These are phyloP conservation scores for Eriocheir sinensis DNA, from an alignment of 1,140 invertebrate species.

Conservation along the genomic window DNA sequence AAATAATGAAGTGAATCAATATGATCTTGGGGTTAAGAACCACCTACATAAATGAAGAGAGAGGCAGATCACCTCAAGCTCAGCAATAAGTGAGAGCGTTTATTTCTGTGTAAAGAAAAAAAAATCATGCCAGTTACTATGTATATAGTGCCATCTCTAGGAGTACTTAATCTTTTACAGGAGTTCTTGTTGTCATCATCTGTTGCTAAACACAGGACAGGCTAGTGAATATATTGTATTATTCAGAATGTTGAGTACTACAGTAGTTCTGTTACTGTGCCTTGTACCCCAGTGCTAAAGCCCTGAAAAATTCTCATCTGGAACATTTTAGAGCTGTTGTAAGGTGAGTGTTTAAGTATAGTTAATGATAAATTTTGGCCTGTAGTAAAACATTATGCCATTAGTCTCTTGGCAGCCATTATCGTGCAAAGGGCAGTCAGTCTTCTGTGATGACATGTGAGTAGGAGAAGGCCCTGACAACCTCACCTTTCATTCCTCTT, in stretches of 20 bases:
- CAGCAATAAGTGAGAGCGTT: no score
- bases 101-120: no score
- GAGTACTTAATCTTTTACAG: background rate
- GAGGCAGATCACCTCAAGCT: background rate
- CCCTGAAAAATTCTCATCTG: background rate
- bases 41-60: background rate
- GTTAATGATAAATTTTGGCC: background rate
- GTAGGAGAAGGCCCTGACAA: background rate
- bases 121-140: no score
- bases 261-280: conserved; percentile 12
- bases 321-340: background rate
- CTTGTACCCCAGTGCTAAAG: background rate
- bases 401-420: background rate
- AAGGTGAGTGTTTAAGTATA: conserved; percentile 20
- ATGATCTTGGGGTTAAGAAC: background rate
- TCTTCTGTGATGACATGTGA: background rate
- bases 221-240: background rate
- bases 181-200: background rate
- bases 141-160: background rate
- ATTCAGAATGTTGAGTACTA: background rate
- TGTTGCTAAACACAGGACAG: background rate
- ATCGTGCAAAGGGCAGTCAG: background rate
- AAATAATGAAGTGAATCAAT: background rate
- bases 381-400: no score
- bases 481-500: background rate